phyloP scores from a whole-genome alignment of 2,113 vertebrate species.

The Syrrhaptes paradoxus region DNA sequence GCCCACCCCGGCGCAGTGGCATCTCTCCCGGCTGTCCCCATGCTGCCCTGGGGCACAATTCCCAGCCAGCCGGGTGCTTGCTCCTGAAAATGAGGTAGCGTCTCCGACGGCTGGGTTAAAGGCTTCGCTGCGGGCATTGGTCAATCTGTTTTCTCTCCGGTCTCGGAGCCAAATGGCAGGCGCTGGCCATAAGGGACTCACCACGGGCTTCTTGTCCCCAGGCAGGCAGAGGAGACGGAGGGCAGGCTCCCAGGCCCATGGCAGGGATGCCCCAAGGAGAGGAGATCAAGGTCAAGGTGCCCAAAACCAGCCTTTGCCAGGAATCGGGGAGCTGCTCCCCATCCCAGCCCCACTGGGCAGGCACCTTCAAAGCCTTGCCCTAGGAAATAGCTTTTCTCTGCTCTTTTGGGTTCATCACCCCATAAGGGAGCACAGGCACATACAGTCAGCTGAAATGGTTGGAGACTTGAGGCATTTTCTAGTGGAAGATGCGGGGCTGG shows the following conservation, averaged over 20 bases:
- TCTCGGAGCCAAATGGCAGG: background rate
- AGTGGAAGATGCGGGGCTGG: background rate
- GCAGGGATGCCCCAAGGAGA: accelerated
- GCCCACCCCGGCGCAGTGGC: background rate
- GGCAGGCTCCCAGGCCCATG: background rate
- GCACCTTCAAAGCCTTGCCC: background rate
- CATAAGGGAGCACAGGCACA: background rate
- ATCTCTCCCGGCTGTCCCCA: background rate
- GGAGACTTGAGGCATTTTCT: background rate
- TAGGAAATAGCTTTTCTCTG: background rate
- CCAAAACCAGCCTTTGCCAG: background rate
- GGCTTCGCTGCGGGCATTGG: background rate
- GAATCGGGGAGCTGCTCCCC: background rate
- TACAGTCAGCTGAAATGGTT: accelerated
- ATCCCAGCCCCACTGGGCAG: background rate
- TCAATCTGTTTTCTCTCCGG: slow-evolving; percentile 11
- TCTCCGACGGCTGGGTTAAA: slow-evolving; percentile 52
- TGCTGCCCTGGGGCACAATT: background rate
- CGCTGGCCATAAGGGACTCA: background rate
- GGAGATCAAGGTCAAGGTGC: background rate
- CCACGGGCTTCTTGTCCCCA: background rate
- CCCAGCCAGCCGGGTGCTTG: background rate
- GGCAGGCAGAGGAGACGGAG: background rate
- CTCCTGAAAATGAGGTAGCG: slow-evolving; percentile 33
- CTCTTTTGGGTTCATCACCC: background rate